phyloP scores from a whole-genome alignment of 2,797 vertebrate species.

The Astyanax mexicanus region DNA sequence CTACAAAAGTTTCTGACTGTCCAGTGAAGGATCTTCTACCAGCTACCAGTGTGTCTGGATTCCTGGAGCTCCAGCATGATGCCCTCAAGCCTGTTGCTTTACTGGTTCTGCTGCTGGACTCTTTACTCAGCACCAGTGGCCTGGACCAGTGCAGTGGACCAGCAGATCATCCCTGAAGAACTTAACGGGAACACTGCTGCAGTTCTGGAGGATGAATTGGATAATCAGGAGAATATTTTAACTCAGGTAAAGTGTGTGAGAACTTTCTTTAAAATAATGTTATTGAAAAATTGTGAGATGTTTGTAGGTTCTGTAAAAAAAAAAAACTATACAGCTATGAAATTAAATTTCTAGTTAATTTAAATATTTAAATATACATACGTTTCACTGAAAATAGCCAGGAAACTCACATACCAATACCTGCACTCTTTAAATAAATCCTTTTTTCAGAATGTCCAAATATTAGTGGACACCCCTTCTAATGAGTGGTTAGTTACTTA shows the following conservation, averaged over 20 bases:
- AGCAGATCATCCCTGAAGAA: slow-evolving; percentile 54
- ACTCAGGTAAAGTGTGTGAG: slow-evolving; percentile 81
- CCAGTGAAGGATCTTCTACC: background rate
- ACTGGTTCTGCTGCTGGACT: slow-evolving; percentile 38
- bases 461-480: too few relatives aligned
- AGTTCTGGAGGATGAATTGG: slow-evolving; percentile 83
- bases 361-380: too few relatives aligned
- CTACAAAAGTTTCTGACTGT: slow-evolving; percentile 5
- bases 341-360: too few relatives aligned
- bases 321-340: too few relatives aligned
- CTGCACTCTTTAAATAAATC: too few relatives aligned
- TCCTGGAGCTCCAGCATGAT: slow-evolving; percentile 24
- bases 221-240: slow-evolving; percentile 90
- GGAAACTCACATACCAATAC: too few relatives aligned
- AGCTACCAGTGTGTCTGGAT: slow-evolving; percentile 9
- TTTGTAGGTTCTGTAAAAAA: too few relatives aligned
- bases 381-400: too few relatives aligned
- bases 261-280: too few relatives aligned
- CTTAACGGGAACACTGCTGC: slow-evolving; percentile 61
- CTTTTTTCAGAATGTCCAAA: too few relatives aligned
- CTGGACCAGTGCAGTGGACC: slow-evolving; percentile 36
- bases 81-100: slow-evolving; percentile 37
- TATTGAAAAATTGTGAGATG: too few relatives aligned
- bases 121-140: slow-evolving; percentile 30
- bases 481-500: too few relatives aligned